phyloP scores from a whole-genome alignment of 2,888 invertebrate genomes.

The Pseudanteris insignis region DNA sequence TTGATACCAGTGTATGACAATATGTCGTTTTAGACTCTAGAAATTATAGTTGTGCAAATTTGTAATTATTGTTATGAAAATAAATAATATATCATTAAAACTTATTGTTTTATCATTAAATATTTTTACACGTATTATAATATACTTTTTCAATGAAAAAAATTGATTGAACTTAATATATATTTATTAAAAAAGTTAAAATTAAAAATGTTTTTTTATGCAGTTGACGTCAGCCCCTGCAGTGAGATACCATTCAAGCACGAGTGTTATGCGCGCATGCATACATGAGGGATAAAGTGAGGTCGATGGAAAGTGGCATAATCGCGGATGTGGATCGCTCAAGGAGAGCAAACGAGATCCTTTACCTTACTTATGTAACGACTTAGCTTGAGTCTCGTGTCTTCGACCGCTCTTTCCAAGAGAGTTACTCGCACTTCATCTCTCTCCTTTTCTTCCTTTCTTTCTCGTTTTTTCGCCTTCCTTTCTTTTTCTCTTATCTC shows the following conservation, averaged over 20 bases:
- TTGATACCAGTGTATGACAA: no score
- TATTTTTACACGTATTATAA: no score
- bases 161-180: no score
- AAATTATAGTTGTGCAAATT: no score
- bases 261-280: conserved; percentile 1
- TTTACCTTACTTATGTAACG: conserved; percentile 62
- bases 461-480: conserved; percentile 1
- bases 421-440: conserved; percentile 26
- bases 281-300: conserved; percentile 47
- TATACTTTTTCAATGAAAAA: no score
- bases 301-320: conserved; percentile 63
- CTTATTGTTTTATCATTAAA: no score
- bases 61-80: no score
- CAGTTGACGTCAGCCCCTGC: conserved; percentile 7
- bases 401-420: conserved; percentile 56
- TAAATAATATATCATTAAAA: no score
- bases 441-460: neutral
- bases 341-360: conserved; percentile 56
- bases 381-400: conserved; percentile 56
- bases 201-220: no score
- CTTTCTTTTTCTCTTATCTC: conserved; percentile 1
- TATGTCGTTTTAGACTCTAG: no score
- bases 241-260: conserved; percentile 9
- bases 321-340: conserved; percentile 61
- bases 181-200: no score